A percentile compares a stretch with the other conserved stretches of the same genome.
phyloP scores from a whole-genome alignment of 2,797 vertebrate species.

The Protonibea diacanthus region DNA sequence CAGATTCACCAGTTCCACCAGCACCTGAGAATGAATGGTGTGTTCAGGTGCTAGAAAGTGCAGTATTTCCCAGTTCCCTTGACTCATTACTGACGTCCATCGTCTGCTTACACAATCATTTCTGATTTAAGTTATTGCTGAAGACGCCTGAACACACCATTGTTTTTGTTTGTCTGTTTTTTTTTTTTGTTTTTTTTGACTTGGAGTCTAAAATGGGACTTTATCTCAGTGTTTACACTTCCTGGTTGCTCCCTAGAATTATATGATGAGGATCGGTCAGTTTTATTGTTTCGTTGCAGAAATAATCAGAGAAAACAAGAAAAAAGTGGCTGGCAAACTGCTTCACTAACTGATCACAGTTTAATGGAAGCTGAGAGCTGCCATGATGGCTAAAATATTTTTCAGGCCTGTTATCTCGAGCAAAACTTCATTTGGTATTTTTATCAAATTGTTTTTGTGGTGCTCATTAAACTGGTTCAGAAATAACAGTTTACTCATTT shows the following conservation, averaged over 20 bases:
- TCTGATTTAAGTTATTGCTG: neutral
- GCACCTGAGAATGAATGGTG: neutral
- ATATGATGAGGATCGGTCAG: conserved; percentile 1
- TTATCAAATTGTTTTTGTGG: neutral
- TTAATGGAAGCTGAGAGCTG: neutral
- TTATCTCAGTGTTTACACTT: conserved; percentile 34
- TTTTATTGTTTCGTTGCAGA: neutral
- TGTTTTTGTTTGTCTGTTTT: neutral
- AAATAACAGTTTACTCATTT: neutral
- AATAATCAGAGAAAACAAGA: neutral
- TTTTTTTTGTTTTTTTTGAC: neutral
- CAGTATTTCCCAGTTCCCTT: neutral
- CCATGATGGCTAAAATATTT: neutral
- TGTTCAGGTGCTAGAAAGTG: conserved; percentile 29
- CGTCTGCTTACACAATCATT: too few relatives aligned
- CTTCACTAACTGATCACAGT: neutral
- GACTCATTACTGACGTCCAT: neutral
- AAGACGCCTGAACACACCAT: neutral
- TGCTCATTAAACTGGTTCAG: neutral
- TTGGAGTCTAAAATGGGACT: conserved; percentile 11
- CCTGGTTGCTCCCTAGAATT: neutral
- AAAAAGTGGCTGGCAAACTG: too few relatives aligned
- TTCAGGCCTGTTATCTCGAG: conserved; percentile 16
- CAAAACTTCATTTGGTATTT: neutral
- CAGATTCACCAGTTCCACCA: conserved; percentile 2